Conservation (phyloP, 2,888 invertebrate genomes). For the Tetrapedia diversipes region DNA sequence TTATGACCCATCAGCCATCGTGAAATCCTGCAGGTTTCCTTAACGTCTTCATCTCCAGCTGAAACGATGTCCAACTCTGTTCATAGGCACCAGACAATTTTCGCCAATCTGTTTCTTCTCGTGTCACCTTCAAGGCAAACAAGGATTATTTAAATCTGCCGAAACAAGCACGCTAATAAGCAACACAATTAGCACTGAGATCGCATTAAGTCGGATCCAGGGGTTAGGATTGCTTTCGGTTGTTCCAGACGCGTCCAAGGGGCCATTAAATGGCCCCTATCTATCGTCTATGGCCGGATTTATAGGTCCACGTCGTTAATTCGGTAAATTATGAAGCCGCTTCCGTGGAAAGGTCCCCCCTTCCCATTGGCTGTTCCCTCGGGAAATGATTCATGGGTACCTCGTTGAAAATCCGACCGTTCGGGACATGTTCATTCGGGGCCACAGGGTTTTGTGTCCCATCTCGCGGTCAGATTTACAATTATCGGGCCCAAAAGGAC, state of each 20-base stretch:
- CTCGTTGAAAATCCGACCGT: conserved; percentile 15
- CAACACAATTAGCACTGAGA: conserved; percentile 34
- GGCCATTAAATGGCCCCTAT: conserved; percentile 54
- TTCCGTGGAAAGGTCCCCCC: conserved; percentile 28
- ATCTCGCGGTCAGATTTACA: conserved; percentile 18
- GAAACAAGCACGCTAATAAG: conserved; percentile 17
- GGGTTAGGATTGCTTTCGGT: conserved; percentile 27
- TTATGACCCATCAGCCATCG: background rate
- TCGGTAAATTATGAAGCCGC: conserved; percentile 60
- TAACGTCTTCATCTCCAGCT: conserved; percentile 14
- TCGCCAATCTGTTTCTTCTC: background rate
- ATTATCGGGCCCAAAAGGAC: conserved; percentile 13
- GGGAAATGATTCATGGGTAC: conserved; percentile 56
- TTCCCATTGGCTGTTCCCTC: too few relatives aligned
- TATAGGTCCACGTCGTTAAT: conserved; percentile 65
- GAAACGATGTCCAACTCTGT: background rate
- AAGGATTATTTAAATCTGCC: background rate
- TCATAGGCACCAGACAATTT: conserved; percentile 3
- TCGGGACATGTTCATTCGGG: conserved; percentile 21
- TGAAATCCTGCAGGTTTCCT: background rate
- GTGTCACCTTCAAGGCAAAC: too few relatives aligned
- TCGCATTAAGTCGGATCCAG: conserved; percentile 6
- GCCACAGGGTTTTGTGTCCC: background rate
- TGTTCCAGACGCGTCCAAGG: conserved; percentile 8
- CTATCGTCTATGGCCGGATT: conserved; percentile 61